A percentile compares a stretch with the other conserved stretches of the same genome.
Evolutionary conservation across 1,140 invertebrate species (phyloP).

Genomic region (Vanessa atalanta): DNA sequence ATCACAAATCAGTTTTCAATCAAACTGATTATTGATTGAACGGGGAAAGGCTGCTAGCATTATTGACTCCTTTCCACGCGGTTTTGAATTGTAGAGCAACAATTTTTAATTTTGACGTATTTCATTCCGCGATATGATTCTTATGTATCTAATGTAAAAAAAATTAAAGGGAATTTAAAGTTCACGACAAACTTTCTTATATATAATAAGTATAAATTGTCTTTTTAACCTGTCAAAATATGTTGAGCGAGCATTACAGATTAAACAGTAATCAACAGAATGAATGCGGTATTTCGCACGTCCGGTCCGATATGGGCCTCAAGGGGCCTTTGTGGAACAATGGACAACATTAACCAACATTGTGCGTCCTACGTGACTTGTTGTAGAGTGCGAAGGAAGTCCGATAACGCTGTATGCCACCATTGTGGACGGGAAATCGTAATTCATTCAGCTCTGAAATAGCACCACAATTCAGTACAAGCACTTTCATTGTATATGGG

Average conservation of each 20-base stretch:
- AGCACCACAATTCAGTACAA: not conserved
- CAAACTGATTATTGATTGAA: too few species aligned
- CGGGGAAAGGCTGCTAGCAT: too few species aligned
- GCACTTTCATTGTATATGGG: slow-evolving; percentile 1
- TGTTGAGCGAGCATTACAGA: not conserved
- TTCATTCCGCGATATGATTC: too few species aligned
- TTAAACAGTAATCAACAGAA: slow-evolving; percentile 14
- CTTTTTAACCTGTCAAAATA: too few species aligned
- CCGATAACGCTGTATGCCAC: slow-evolving; percentile 44
- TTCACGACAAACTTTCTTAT: too few species aligned
- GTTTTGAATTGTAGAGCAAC: too few species aligned
- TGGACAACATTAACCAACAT: slow-evolving; percentile 33
- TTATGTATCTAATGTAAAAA: too few species aligned
- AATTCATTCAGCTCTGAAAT: slow-evolving; percentile 30
- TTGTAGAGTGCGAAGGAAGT: slow-evolving; percentile 41
- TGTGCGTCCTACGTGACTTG: slow-evolving; percentile 49
- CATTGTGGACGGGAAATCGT: slow-evolving; percentile 39
- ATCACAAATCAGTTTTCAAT: too few species aligned
- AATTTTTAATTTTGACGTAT: too few species aligned
- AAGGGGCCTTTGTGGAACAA: slow-evolving; percentile 28
- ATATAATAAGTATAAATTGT: too few species aligned
- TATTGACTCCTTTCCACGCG: too few species aligned
- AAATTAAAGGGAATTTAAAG: too few species aligned
- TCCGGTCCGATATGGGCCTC: slow-evolving; percentile 44
- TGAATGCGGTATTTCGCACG: slow-evolving; percentile 36